Percentiles rank a stretch among this genome's conserved stretches.
phyloP scores from a whole-genome alignment of 2,888 invertebrate genomes.

The Epinotia demarniana region DNA sequence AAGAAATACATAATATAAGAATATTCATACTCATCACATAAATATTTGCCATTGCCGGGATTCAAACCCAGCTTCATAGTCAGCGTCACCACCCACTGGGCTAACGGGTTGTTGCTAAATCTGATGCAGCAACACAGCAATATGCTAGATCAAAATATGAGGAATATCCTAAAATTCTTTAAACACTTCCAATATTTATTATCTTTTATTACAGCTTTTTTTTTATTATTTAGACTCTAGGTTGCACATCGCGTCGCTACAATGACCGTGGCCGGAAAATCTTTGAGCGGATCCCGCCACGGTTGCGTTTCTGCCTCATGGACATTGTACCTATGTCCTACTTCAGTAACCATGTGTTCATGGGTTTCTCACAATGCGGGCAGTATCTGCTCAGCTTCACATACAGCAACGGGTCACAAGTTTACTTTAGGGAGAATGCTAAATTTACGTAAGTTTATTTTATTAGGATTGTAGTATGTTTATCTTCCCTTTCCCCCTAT shows the following conservation, averaged over 20 bases:
- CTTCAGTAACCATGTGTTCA: slow-evolving; percentile 92
- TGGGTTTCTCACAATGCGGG: slow-evolving; percentile 98
- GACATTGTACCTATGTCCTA: slow-evolving; percentile 85
- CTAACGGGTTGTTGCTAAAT: too few species aligned
- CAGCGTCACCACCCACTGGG: too few species aligned
- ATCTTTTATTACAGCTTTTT: background rate
- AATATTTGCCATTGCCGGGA: too few species aligned
- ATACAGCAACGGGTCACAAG: slow-evolving; percentile 81
- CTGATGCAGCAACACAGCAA: too few species aligned
- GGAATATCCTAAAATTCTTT: too few species aligned
- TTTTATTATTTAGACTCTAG: slow-evolving; percentile 72
- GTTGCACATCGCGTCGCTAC: slow-evolving; percentile 77
- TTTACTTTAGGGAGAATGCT: slow-evolving; percentile 82
- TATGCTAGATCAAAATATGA: too few species aligned
- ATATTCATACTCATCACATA: too few species aligned
- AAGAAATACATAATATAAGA: too few species aligned
- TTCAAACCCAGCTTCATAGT: too few species aligned
- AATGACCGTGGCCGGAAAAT: slow-evolving; percentile 76
- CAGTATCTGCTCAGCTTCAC: slow-evolving; percentile 96
- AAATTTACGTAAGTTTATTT: slow-evolving; percentile 73
- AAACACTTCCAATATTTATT: too few species aligned
- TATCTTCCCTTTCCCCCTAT: too few species aligned
- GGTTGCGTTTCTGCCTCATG: slow-evolving; percentile 86
- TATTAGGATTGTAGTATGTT: background rate
- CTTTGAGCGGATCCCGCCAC: slow-evolving; percentile 84